Conservation (phyloP, 2,888 invertebrate species). For the Ametastegia equiseti region DNA sequence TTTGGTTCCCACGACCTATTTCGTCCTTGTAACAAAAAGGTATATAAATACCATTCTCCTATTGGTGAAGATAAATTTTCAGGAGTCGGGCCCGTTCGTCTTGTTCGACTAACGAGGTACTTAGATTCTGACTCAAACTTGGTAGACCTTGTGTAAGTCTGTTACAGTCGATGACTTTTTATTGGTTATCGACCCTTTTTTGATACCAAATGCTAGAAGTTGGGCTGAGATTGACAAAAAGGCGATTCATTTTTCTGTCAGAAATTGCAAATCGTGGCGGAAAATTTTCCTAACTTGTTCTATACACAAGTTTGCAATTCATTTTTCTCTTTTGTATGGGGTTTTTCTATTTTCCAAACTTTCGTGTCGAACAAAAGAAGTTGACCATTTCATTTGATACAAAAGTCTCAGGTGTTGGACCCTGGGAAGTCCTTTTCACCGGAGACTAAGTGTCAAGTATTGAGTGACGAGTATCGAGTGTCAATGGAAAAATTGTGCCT, state of each 20-base stretch:
- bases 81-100: not conserved
- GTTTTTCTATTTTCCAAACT: no score
- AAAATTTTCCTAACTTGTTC: no score
- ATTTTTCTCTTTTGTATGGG: no score
- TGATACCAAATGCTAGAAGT: no score
- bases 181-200: not conserved
- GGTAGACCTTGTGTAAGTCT: not conserved
- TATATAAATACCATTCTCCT: not conserved
- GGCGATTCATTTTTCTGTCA: not conserved
- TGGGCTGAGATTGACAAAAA: not conserved
- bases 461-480: constrained; percentile 26
- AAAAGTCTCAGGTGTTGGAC: no score
- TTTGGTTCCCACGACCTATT: not conserved
- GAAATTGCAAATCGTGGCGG: no score
- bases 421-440: no score
- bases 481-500: not conserved
- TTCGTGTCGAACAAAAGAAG: no score
- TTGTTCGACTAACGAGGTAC: not conserved
- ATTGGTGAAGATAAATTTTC: not conserved
- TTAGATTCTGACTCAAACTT: not conserved
- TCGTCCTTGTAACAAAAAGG: not conserved
- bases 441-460: not conserved
- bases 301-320: no score
- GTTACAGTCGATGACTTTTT: not conserved
- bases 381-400: no score